phyloP scores from a whole-genome alignment of 2,797 vertebrate genomes.

The Muraenolepis orangiensis region DNA sequence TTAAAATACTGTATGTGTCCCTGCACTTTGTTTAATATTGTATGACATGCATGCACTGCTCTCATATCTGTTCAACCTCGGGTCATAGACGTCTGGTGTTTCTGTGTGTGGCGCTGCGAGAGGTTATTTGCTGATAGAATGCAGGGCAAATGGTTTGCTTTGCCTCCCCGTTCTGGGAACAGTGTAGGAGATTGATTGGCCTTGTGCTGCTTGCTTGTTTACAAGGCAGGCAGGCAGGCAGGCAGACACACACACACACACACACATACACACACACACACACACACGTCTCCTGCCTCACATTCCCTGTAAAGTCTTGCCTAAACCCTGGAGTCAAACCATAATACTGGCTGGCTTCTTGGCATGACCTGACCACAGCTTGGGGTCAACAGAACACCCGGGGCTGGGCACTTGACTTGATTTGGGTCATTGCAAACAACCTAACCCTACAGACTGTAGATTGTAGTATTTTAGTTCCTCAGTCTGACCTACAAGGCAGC shows the following conservation, averaged over 20 bases:
- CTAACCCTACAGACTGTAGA: too few species aligned
- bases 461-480: neutral
- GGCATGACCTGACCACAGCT: neutral
- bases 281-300: neutral
- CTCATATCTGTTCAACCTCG: neutral
- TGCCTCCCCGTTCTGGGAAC: neutral
- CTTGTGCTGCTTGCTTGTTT: neutral
- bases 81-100: neutral
- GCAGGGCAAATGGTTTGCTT: neutral
- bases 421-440: too few species aligned
- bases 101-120: neutral
- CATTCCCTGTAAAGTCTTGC: neutral
- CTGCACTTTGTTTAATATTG: neutral
- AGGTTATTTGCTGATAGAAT: neutral
- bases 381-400: neutral
- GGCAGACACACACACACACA: neutral
- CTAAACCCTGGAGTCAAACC: neutral
- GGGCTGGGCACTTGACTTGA: neutral
- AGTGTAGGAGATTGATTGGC: neutral
- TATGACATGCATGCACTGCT: too few species aligned
- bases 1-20: neutral
- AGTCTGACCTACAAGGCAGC: too few species aligned
- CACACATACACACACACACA: too few species aligned
- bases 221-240: neutral
- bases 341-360: neutral